phyloP scores from a whole-genome alignment of 2,888 invertebrate species.

The Aquatica leii region DNA sequence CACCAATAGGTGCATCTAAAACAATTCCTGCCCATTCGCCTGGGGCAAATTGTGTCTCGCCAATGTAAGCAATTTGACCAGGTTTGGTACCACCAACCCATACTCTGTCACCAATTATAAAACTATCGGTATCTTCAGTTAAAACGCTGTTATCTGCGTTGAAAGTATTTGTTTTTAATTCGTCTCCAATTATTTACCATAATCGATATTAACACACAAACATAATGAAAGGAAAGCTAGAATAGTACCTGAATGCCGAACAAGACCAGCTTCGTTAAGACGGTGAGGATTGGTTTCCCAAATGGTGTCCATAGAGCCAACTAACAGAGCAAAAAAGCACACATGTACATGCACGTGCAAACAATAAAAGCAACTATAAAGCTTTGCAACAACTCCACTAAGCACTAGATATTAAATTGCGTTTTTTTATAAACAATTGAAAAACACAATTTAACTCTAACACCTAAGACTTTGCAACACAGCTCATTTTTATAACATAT shows the following conservation, averaged over 20 bases:
- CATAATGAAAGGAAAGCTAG: background rate
- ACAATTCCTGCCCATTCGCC: conserved; percentile 99
- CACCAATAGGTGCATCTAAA: conserved; percentile 93
- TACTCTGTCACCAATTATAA: conserved; percentile 93
- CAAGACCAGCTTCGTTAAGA: conserved; percentile 78
- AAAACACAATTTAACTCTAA: too few species aligned
- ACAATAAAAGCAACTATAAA: conserved; percentile 13
- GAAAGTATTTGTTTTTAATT: background rate
- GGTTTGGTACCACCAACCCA: conserved; percentile 94
- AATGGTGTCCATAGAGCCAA: conserved; percentile 71
- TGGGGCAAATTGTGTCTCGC: conserved; percentile 95
- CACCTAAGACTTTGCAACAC: background rate
- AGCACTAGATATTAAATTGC: too few species aligned
- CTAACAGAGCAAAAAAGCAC: conserved; percentile 61
- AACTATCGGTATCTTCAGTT: conserved; percentile 92
- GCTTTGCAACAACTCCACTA: background rate
- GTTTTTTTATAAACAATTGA: too few species aligned
- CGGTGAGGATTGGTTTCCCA: conserved; percentile 78
- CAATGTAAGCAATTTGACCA: conserved; percentile 92
- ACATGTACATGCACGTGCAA: conserved; percentile 39
- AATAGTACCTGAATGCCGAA: conserved; percentile 75
- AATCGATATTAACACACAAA: background rate
- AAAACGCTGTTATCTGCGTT: conserved; percentile 79
- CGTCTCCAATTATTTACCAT: conserved; percentile 9
- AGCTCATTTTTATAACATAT: background rate